Conservation (phyloP, 2,113 vertebrate species). For the Tachycineta bicolor region DNA sequence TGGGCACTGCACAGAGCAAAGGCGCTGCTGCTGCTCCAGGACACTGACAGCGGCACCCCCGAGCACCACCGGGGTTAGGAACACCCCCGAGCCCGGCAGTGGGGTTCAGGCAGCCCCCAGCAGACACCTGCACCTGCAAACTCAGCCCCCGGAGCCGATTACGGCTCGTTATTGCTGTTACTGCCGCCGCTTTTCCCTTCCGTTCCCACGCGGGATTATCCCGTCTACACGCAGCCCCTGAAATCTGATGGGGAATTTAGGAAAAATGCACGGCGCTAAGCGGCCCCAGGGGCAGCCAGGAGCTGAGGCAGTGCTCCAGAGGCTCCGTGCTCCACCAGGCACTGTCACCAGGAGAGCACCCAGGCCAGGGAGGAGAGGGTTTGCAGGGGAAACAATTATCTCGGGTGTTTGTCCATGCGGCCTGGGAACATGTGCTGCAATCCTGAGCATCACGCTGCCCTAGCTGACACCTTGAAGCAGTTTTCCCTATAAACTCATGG, state of each 20-base stretch:
- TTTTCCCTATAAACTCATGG: not conserved
- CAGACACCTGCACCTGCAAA: not conserved
- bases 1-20: not conserved
- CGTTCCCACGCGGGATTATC: not conserved
- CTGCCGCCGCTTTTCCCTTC: not conserved
- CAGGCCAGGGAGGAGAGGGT: not conserved
- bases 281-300: not conserved
- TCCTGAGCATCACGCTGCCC: not conserved
- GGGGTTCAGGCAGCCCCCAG: not conserved
- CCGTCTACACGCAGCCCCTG: not conserved
- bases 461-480: not conserved
- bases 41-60: not conserved
- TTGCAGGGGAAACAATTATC: not conserved
- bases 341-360: not conserved
- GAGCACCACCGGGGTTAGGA: fast-evolving
- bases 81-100: not conserved
- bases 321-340: fast-evolving
- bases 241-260: slow-evolving; percentile 45
- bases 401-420: fast-evolving
- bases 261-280: not conserved
- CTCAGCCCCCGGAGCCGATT: not conserved
- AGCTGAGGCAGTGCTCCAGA: not conserved
- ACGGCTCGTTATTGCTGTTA: not conserved
- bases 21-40: not conserved
- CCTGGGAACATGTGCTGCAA: not conserved